Conservation (phyloP, 2,113 vertebrate genomes). For the Microtus pennsylvanicus region DNA sequence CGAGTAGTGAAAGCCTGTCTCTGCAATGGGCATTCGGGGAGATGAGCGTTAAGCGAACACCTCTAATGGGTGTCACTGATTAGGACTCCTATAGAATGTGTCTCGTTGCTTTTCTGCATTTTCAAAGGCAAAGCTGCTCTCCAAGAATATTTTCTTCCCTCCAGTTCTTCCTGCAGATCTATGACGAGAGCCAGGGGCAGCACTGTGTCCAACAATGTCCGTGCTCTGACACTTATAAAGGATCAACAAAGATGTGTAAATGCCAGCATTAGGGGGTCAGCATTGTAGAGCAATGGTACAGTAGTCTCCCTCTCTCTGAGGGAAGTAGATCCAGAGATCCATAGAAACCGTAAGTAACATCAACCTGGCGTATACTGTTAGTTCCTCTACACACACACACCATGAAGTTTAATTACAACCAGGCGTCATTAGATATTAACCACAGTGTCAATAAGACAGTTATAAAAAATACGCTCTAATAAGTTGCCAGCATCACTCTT, state of each 20-base stretch:
- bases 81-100: not conserved
- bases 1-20: not conserved
- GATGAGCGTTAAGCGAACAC: constrained; percentile 14
- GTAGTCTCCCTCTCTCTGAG: no score
- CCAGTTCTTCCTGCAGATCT: constrained; percentile 33
- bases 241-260: accelerated
- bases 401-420: not conserved
- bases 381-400: not conserved
- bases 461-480: not conserved
- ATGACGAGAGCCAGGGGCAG: not conserved
- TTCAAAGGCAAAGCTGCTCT: not conserved
- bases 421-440: not conserved
- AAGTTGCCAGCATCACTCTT: not conserved
- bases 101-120: constrained; percentile 70
- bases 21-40: not conserved
- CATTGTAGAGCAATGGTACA: not conserved
- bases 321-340: not conserved
- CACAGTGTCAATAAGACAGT: not conserved
- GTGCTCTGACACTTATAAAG: not conserved
- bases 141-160: constrained; percentile 53
- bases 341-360: not conserved
- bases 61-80: not conserved
- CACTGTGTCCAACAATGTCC: not conserved
- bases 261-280: not conserved
- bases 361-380: not conserved